A percentile compares a stretch with the other conserved stretches of the same genome.
Evolutionary conservation across 2,888 invertebrate genomes (phyloP).

Genomic region (Slavum lentiscoides): DNA sequence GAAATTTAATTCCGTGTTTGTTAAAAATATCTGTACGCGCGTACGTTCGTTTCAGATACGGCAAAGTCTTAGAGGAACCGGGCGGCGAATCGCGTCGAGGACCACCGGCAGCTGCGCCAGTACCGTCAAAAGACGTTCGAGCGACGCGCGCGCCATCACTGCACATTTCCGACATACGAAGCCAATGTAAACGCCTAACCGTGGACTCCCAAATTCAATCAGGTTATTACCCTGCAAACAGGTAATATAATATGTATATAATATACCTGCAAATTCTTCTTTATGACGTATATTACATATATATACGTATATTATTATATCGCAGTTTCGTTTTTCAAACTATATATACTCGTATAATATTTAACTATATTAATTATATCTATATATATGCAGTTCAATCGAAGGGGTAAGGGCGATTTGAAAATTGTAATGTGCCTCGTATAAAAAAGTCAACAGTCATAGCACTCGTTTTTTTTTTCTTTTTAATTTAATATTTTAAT

Average conservation of each 20-base stretch:
- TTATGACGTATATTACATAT: no score
- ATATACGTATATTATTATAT: no score
- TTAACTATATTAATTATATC: no score
- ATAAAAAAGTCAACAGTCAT: no score
- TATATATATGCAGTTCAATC: no score
- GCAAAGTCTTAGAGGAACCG: constrained; percentile 30
- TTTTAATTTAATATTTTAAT: no score
- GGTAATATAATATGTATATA: constrained; percentile 52
- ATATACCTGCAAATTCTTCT: no score
- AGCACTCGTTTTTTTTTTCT: no score
- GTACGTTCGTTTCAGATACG: constrained; percentile 30
- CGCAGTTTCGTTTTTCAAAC: no score
- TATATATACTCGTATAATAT: no score
- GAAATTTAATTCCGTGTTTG: constrained; percentile 10
- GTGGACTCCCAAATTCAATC: constrained; percentile 57
- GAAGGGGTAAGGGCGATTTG: no score
- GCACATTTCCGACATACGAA: constrained; percentile 23
- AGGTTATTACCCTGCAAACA: constrained; percentile 57
- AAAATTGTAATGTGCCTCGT: no score
- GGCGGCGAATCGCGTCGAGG: not conserved
- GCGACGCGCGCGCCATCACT: not conserved
- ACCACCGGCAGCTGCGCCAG: not conserved
- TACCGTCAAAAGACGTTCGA: not conserved
- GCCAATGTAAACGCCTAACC: constrained; percentile 55
- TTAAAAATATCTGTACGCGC: not conserved